Evolutionary conservation across 2,888 invertebrate genomes (phyloP).

Genomic region (Epinotia brunnichana): DNA sequence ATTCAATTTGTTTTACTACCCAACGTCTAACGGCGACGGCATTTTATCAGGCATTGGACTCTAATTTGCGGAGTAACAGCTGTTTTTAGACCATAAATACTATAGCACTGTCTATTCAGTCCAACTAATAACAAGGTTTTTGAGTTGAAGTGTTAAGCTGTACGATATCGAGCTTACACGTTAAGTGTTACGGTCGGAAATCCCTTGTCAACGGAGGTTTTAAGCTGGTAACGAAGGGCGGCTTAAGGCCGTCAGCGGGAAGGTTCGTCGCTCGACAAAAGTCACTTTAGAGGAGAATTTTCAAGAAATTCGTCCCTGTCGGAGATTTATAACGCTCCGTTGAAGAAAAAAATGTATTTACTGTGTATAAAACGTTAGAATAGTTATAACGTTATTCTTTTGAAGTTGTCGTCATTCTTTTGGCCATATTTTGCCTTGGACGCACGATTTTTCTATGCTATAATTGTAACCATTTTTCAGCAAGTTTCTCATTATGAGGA

Average conservation of each 20-base stretch:
- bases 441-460: constrained; percentile 25
- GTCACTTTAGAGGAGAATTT: constrained; percentile 46
- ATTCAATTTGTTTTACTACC: constrained; percentile 37
- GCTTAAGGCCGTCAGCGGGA: constrained; percentile 66
- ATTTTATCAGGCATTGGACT: constrained; percentile 30
- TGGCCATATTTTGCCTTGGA: constrained; percentile 40
- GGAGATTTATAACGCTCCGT: constrained; percentile 42
- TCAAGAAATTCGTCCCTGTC: constrained; percentile 38
- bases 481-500: constrained; percentile 1
- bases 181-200: constrained; percentile 37
- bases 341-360: constrained; percentile 9
- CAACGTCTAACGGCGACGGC: not conserved
- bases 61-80: constrained; percentile 37
- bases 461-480: constrained; percentile 33
- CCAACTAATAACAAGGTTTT: constrained; percentile 37
- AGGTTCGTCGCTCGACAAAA: constrained; percentile 46
- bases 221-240: constrained; percentile 71
- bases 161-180: constrained; percentile 6
- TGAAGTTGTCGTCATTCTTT: constrained; percentile 15
- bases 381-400: not conserved
- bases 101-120: constrained; percentile 24
- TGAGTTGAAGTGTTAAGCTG: not conserved
- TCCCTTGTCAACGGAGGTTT: constrained; percentile 49
- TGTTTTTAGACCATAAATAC: constrained; percentile 43
- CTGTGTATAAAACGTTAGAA: not conserved